Evolutionary conservation across 1,140 invertebrate genomes (phyloP), one percentile per base, ranked within the genome.

Genomic region (Trichoplusia ni): DNA sequence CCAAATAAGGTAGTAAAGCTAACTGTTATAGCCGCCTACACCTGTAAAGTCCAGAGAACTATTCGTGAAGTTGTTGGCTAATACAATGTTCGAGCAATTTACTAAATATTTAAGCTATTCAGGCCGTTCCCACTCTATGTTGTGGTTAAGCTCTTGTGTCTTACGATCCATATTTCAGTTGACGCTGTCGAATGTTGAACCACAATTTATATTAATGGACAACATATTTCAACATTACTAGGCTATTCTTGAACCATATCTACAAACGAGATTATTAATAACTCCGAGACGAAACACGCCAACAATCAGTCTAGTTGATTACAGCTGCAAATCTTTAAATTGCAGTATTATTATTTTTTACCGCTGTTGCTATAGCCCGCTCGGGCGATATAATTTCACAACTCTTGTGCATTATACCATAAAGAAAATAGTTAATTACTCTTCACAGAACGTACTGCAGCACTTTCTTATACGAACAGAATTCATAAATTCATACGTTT

Each of bases 61-160:
- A 33, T 23, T 35, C 51, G 35, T 54, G 37, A 54, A 54, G 19
- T 54, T 54, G 31, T 37, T 8, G n/a, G n/a, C 33, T n/a, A 51
- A 31, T 35, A 29, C 29, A 33, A 51, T 54, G 38, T 54, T 54
- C 7, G 38, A 54, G 19, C 18, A 23, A 54, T 38, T 13, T 37
- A 14, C 18, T 8, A 18, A 38, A 54, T 38, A 54, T 54, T 54
- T 38, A 7, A 54, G 35, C 13, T 13, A 5, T 13, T 11, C 25
- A 16, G 7, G 38, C 21, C 51, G n/a, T n/a, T n/a, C n/a, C n/a
- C n/a, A n/a, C n/a, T n/a, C n/a, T n/a, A n/a, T n/a, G n/a, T n/a
- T n/a, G n/a, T n/a, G n/a, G n/a, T n/a, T n/a, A n/a, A n/a, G n/a
- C n/a, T n/a, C n/a, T n/a, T n/a, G n/a, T n/a, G n/a, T n/a, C n/a